Base-by-base conservation (phyloP, 1,140 invertebrate genomes). In the Pseudomyrmex flavicornis region DNA sequence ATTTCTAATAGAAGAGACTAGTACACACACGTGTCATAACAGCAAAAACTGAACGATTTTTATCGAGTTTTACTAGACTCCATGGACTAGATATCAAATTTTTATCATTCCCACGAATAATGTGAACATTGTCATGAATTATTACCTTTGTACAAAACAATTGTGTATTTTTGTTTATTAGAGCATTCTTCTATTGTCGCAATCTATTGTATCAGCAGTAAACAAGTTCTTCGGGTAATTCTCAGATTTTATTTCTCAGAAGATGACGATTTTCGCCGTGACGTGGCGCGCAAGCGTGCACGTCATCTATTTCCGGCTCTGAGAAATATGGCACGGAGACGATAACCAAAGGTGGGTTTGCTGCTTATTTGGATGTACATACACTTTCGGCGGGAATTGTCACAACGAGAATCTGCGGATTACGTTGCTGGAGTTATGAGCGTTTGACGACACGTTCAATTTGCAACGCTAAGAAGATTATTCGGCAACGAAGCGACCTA, bases 291-390 rank as follows among this genome's bases (percentile, higher is more conserved):
- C 44, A 9, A 48, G 9, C 4, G 22, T 13, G 44, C 2, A 50
- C n/a, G 76, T 83, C 85, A 84, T 73, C 84, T 80, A 74, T 70
- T 90, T 90, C 84, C 89, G 89, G 86, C 46, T 46, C 13, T 63
- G 52, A 69, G 5, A 48, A 66, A 44, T 20, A 54, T 70, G 26
- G 26, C 76, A 79, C 20, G 54, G 20, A 17, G 75, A 69, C 46
- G 56, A 48, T 48, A 56, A 72, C 56, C 15, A 4, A 48, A 22
- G 1, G 70, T 8, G 46, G 1, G 48, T 2, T 70, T 5, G 44
- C 59, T 54, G 20, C 56, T 20, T 12, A 17, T 72, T 70, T 26
- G n/a, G 4, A 35, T 12, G 56, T 48, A 26, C 10, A 69, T 48
- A 26, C 7, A 69, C 26, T 48, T 26, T 48, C 54, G 2, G 46